phyloP scores from a whole-genome alignment of 2,797 vertebrate species.

The Xenentodon cancila region DNA sequence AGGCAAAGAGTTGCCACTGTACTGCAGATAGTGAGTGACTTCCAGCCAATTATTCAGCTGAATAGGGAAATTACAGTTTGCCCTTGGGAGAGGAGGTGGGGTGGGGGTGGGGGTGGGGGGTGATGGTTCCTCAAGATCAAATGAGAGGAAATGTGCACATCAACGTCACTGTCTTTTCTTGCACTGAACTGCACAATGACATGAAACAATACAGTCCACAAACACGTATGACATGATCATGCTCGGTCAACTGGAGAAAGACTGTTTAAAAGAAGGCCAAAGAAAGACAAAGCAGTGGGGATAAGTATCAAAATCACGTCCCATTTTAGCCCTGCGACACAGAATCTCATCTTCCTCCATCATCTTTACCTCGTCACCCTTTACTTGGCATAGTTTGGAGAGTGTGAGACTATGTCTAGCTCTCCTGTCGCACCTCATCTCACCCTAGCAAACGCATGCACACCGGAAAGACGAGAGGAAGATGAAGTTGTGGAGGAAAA shows the following conservation, averaged over 20 bases:
- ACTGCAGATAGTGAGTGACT: constrained; percentile 45
- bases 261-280: no score
- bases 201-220: constrained; percentile 14
- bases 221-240: not conserved
- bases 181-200: constrained; percentile 22
- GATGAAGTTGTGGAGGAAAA: constrained; percentile 8
- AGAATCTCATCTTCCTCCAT: constrained; percentile 2
- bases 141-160: constrained; percentile 61
- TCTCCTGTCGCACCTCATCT: constrained; percentile 6
- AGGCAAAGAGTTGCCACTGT: constrained; percentile 65
- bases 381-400: constrained; percentile 17
- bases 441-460: constrained; percentile 11
- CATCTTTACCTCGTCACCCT: constrained; percentile 7
- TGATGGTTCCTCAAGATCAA: constrained; percentile 59
- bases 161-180: constrained; percentile 22
- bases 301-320: not conserved
- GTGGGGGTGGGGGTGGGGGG: not conserved
- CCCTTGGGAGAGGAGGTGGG: constrained; percentile 34
- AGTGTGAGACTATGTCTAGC: constrained; percentile 6
- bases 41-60: constrained; percentile 53
- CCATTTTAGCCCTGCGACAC: constrained; percentile 3
- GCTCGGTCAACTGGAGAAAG: not conserved
- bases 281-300: constrained; percentile 9
- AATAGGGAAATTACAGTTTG: constrained; percentile 63
- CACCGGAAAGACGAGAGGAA: constrained; percentile 24